phyloP scores from a whole-genome alignment of 2,797 vertebrate genomes.

The Neosilurus mollespiculum region DNA sequence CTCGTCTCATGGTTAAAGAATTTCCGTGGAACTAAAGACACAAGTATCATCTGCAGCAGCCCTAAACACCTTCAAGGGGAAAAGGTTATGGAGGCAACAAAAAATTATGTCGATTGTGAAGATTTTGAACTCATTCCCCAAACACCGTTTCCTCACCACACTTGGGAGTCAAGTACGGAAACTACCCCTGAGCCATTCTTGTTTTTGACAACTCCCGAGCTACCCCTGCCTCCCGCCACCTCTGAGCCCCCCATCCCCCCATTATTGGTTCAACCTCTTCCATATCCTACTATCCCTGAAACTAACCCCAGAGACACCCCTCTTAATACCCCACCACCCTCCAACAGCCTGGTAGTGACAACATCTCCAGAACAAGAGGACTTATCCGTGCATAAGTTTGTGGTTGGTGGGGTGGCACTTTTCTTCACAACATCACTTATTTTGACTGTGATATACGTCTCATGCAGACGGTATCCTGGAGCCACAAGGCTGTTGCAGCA shows the following conservation, averaged over 20 bases:
- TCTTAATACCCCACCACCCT: conserved; percentile 69
- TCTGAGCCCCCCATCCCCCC: conserved; percentile 75
- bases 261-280: conserved; percentile 78
- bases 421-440: conserved; percentile 93
- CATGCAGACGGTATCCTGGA: conserved; percentile 94
- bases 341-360: conserved; percentile 66
- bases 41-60: conserved; percentile 96
- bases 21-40: conserved; percentile 94
- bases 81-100: conserved; percentile 92
- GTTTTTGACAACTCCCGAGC: conserved; percentile 67
- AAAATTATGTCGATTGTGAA: conserved; percentile 87
- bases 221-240: conserved; percentile 70
- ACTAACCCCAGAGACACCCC: conserved; percentile 70
- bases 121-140: conserved; percentile 79
- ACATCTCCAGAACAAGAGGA: conserved; percentile 86
- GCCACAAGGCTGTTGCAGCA: conserved; percentile 90
- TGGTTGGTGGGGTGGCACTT: conserved; percentile 95
- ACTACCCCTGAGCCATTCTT: conserved; percentile 73
- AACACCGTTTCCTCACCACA: conserved; percentile 70
- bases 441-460: conserved; percentile 90
- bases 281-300: conserved; percentile 80
- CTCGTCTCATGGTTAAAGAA: conserved; percentile 94
- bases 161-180: conserved; percentile 73
- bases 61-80: conserved; percentile 97
- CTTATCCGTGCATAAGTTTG: conserved; percentile 96